phyloP scores from a whole-genome alignment of 1,140 invertebrate species.

The Ostrea edulis region DNA sequence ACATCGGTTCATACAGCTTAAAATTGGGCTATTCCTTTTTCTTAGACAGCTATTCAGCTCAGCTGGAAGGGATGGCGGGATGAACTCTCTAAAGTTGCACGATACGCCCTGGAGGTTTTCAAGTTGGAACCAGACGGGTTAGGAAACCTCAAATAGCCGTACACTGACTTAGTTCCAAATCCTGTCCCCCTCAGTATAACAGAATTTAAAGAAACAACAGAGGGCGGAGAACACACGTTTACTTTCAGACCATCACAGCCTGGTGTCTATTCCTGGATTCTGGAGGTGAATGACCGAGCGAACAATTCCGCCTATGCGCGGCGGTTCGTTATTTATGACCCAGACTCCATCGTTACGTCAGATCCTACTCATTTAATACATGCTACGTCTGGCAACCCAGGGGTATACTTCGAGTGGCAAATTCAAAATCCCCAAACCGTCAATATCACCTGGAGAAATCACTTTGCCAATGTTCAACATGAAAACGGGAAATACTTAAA shows the following conservation, averaged over 20 bases:
- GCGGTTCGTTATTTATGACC: slow-evolving; percentile 60
- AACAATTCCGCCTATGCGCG: slow-evolving; percentile 62
- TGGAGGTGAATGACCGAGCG: slow-evolving; percentile 59
- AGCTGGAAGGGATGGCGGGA: slow-evolving; percentile 62
- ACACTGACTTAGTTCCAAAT: not conserved
- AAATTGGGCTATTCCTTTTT: not conserved
- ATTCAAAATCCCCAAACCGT: not conserved
- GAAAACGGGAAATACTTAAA: slow-evolving; percentile 49
- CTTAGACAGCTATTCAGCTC: slow-evolving; percentile 47
- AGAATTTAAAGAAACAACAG: not conserved
- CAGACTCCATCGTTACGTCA: slow-evolving; percentile 47
- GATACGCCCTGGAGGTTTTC: slow-evolving; percentile 61
- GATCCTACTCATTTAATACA: slow-evolving; percentile 14
- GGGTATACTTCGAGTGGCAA: slow-evolving; percentile 42
- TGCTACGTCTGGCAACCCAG: slow-evolving; percentile 42
- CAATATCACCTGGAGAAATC: slow-evolving; percentile 17
- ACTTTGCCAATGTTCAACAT: slow-evolving; percentile 53
- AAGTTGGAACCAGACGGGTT: slow-evolving; percentile 25
- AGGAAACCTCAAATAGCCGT: not conserved
- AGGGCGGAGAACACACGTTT: not conserved
- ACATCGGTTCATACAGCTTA: not conserved
- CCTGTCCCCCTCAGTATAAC: slow-evolving; percentile 32
- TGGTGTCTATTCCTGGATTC: slow-evolving; percentile 61
- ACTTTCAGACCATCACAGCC: slow-evolving; percentile 52
- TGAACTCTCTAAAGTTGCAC: slow-evolving; percentile 49